Base-by-base conservation (phyloP, 2,888 invertebrate species). In the Megamerina dolium region DNA sequence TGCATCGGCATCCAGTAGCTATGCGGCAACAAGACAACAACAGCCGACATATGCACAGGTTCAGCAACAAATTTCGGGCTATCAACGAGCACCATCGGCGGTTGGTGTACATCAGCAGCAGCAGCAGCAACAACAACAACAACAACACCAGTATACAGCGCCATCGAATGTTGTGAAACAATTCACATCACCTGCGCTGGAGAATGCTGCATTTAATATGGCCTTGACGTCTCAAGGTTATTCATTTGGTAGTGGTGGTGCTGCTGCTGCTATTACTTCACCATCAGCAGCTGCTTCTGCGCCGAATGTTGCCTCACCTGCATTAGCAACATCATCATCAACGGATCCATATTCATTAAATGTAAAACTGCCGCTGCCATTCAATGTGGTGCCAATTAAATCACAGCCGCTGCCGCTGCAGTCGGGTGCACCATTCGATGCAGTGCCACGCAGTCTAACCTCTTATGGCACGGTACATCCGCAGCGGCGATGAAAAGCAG, bases 381-480 rank as follows among this genome's bases (percentile, higher is more conserved):
- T 67, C 20, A 62, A 61, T 5, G 44, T 57, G 20, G 59, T 58
- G 34, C 65, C 65, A 3, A 41, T 65, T 26, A 65, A 65, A 40
- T 53, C 59, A 23, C 60, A 58, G 3, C 58, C 66, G 19, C 36
- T 65, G 48, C 65, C 65, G 2, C 44, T 65, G 35, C 65, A 65
- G 37, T 56, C 58, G 2, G 65, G 68, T n/a, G 56, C 66, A 1
- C 56, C 68, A 5, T 67, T 63, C 30, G 53, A 56, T 19, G 48
- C 59, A n/a, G 47, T 64, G 46, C 60, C 57, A 3, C 54, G 48
- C 18, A 56, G 53, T 2, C 54, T 67, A 14, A 65, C 61, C 14
- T 67, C 68, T 3, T 65, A 65, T 6, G 65, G 68, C 5, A 67
- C 65, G 5, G 45, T 51, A 18, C 57, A 64, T 48, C 53, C 64